These are phyloP conservation scores for Argopecten irradians DNA, from an alignment of 1,140 invertebrate species.

Conservation along the genomic window DNA sequence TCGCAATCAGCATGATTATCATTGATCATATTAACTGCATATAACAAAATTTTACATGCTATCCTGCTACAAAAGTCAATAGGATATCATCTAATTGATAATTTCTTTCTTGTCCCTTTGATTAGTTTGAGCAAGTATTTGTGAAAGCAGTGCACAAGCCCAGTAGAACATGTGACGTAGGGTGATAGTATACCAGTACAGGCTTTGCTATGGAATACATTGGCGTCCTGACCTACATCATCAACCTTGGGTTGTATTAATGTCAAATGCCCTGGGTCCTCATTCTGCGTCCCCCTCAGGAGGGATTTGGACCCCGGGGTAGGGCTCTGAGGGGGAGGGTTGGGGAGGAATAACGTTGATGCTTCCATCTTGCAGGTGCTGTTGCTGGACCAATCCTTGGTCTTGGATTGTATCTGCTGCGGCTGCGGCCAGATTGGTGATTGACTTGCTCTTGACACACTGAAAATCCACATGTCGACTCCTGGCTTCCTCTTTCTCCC, in stretches of 20 bases:
- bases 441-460: conserved; percentile 78
- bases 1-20: not conserved
- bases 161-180: not conserved
- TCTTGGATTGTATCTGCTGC: conserved; percentile 85
- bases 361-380: conserved; percentile 66
- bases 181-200: not conserved
- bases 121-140: conserved; percentile 3
- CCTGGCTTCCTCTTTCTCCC: conserved; percentile 99
- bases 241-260: not conserved
- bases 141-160: not conserved
- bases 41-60: not conserved
- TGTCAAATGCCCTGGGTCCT: not conserved
- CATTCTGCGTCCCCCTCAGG: conserved; percentile 71
- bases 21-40: not conserved
- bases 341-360: conserved; percentile 74
- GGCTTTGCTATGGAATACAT: not conserved
- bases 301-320: conserved; percentile 75
- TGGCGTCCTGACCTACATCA: not conserved
- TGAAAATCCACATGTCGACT: conserved; percentile 99
- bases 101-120: conserved; percentile 10
- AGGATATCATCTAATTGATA: not conserved
- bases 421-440: conserved; percentile 75
- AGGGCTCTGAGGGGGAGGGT: conserved; percentile 76
- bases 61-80: not conserved
- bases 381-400: conserved; percentile 84